phyloP scores from a whole-genome alignment of 2,797 vertebrate genomes.

The Micromesistius poutassou region DNA sequence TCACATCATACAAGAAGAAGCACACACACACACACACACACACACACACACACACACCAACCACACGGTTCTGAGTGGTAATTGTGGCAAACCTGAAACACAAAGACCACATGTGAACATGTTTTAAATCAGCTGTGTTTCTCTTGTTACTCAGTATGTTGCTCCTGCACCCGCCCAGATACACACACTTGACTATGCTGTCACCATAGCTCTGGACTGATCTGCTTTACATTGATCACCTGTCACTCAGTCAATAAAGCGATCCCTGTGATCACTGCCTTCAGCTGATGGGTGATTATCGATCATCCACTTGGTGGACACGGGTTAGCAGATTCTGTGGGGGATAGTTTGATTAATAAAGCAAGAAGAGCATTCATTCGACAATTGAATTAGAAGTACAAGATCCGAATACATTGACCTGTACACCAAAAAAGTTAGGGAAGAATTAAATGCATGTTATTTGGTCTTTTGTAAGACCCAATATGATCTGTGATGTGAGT shows the following conservation, averaged over 20 bases:
- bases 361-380: no score
- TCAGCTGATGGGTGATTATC: slow-evolving; percentile 28
- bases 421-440: no score
- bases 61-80: background rate
- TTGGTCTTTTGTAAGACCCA: no score
- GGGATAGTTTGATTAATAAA: no score
- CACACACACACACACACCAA: background rate
- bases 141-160: no score
- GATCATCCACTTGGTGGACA: slow-evolving; percentile 17
- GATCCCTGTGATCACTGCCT: slow-evolving; percentile 32
- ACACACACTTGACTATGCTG: background rate
- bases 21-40: background rate
- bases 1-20: background rate
- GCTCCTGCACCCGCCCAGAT: background rate
- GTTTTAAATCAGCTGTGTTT: background rate
- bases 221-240: slow-evolving; percentile 22
- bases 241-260: slow-evolving; percentile 29
- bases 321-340: slow-evolving; percentile 31
- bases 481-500: no score
- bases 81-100: no score
- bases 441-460: no score
- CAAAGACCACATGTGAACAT: no score
- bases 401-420: no score
- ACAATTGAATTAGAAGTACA: no score
- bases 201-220: slow-evolving; percentile 13